Evolutionary conservation across 2,113 vertebrate species (phyloP), one percentile per base, ranked within the genome.

Genomic region (Brienomyrus brachyistius): DNA sequence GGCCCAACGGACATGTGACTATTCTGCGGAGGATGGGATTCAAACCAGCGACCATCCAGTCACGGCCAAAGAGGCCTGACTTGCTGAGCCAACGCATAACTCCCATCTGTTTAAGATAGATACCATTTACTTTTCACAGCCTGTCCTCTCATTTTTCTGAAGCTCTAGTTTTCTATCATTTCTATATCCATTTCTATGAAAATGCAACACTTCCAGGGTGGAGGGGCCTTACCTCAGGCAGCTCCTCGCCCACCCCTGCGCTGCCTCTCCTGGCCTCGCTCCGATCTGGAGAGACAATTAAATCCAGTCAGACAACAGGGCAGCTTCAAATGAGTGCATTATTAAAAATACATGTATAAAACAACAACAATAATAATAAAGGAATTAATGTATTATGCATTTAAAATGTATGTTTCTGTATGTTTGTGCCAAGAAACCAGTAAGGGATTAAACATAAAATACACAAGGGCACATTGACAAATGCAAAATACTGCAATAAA

Each of bases 161-260:
- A 66, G 62, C n/a, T 10, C 59, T 66, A n/a, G 9, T 11, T 66
- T 27, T 27, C n/a, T 66, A 27, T 66, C 62, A 66, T 66, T 66
- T 27, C 62, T 66, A 62, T n/a, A 62, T 62, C 23, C 7, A 62
- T 62, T 62, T 9, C 2, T n/a, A 62, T 9, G 23, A n/a, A 62
- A n/a, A 62, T 62, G 23, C 23, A 62, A 59, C 23, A 59, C 21
- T 59, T 59, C 56, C 56, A 23, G 23, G 9, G 9, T 47, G 13
- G 52, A 31, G 6, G 4, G 51, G 45, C 77, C 89, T 43, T 54
- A 96, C 95, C 94, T 95, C 92, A 1, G 91, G 86, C 31, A 91
- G 91, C 80, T 94, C 93, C 23, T 40, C 89, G 54, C 88, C 80
- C 62, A 56, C 87, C 17, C 91, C 90, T 13, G 88, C 45, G 17